Evolutionary conservation across 1,140 invertebrate genomes (phyloP), one percentile per base, ranked within the genome.

Genomic region (Bombus consobrinus): DNA sequence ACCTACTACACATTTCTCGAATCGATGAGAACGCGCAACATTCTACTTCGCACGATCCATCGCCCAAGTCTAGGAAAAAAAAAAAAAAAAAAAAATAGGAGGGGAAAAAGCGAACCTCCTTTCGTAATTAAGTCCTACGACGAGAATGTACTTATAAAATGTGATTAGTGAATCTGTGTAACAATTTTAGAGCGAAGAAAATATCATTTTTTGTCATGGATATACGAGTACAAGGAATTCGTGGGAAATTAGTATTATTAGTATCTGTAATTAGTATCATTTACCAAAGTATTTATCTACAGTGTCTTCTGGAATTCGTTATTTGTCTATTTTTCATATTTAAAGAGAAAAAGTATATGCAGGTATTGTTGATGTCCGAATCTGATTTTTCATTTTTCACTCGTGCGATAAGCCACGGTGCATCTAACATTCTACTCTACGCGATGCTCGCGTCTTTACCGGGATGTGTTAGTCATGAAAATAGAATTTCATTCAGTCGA

Each of bases 361-460:
- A 2, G 18, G 1, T 18, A 6, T 6, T 47, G 2, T 47, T 1
- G 47, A 18, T 1, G 47, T 18, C 15, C 0, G 18, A 53, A 53
- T 53, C 18, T 53, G 47, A 53, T 22, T 22, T 53, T 22, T 53
- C 47, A 91, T 87, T 91, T 88, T 87, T 85, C 81, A 80, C 86
- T 90, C 85, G 73, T 81, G 83, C 89, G 89, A 92, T 92, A 91
- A 92, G 91, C 92, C 91, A 92, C 87, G 89, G 88, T 91, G 86
- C 91, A 82, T 92, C 91, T 90, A 92, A 83, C 89, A 85, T 90
- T 91, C 91, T 91, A 90, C 87, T 85, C 71, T 79, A 82, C 87
- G 68, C 43, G 80, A 41, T 81, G 87, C 75, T 71, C 75, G 39
- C 39, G 39, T 75, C 32, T 64, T 64, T 34, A 78, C 39, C 68